phyloP scores from a whole-genome alignment of 2,113 vertebrate species.

The Tricholaema leucomelas region DNA sequence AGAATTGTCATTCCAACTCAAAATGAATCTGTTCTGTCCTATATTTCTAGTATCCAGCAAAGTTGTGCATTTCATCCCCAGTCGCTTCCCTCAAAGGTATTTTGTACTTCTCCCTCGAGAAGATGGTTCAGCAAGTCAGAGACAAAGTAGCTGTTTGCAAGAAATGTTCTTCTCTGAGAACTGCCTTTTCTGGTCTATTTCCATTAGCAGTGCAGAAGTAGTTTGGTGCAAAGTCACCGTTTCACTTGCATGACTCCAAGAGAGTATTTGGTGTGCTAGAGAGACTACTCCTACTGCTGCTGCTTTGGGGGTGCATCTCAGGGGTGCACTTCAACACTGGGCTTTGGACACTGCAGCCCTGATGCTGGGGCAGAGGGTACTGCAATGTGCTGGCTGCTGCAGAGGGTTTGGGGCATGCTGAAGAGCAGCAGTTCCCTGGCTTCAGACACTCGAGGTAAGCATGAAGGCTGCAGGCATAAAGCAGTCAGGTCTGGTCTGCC shows the following conservation, averaged over 20 bases:
- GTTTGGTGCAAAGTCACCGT: slow-evolving; percentile 6
- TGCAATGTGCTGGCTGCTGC: no score
- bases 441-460: background rate
- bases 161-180: background rate
- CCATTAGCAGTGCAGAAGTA: background rate
- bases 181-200: background rate
- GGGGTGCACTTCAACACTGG: background rate
- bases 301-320: background rate
- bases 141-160: background rate
- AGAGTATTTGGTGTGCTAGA: background rate
- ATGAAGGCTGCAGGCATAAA: background rate
- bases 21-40: background rate
- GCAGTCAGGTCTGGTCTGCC: background rate
- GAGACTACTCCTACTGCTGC: no score
- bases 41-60: slow-evolving; percentile 2
- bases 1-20: background rate
- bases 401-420: background rate
- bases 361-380: background rate
- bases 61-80: background rate
- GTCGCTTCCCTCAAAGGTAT: background rate
- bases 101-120: slow-evolving; percentile 2
- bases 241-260: background rate
- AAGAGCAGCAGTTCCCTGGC: no score
- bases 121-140: background rate
- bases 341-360: background rate